Evolutionary conservation across 1,140 invertebrate genomes (phyloP).

Genomic region (Maconellicoccus hirsutus): DNA sequence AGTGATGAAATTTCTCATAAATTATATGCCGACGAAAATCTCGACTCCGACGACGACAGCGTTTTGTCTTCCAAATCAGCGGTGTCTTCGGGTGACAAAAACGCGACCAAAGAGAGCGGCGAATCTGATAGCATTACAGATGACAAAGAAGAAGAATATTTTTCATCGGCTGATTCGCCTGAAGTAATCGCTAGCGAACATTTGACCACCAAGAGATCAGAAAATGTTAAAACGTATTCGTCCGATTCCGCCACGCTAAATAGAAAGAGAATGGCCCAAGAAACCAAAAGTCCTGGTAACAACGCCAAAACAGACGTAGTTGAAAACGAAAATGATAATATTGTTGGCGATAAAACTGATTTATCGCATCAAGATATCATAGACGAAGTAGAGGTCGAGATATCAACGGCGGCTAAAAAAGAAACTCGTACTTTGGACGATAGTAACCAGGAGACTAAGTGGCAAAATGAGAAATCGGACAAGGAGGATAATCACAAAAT

Average conservation of each 20-base stretch:
- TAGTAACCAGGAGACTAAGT: neutral
- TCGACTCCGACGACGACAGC: neutral
- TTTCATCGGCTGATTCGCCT: neutral
- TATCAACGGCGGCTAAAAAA: neutral
- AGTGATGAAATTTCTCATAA: neutral
- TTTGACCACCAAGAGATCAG: neutral
- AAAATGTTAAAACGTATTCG: neutral
- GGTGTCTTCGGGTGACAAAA: neutral
- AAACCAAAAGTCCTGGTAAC: neutral
- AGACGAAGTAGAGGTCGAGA: neutral
- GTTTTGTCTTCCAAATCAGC: neutral
- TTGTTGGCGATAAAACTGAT: neutral
- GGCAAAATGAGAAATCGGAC: neutral
- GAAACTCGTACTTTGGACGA: neutral
- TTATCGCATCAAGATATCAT: neutral
- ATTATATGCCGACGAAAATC: neutral
- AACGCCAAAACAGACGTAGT: neutral
- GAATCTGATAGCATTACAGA: neutral
- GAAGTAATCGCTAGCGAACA: neutral
- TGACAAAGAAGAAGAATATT: neutral
- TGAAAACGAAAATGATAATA: neutral
- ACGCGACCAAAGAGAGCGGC: neutral
- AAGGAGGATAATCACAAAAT: constrained; percentile 8
- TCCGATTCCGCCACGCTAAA: neutral
- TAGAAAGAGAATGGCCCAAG: neutral